Evolutionary conservation across 2,888 invertebrate species (phyloP), one percentile per base, ranked within the genome.

Genomic region (Drosophila seclusa): DNA sequence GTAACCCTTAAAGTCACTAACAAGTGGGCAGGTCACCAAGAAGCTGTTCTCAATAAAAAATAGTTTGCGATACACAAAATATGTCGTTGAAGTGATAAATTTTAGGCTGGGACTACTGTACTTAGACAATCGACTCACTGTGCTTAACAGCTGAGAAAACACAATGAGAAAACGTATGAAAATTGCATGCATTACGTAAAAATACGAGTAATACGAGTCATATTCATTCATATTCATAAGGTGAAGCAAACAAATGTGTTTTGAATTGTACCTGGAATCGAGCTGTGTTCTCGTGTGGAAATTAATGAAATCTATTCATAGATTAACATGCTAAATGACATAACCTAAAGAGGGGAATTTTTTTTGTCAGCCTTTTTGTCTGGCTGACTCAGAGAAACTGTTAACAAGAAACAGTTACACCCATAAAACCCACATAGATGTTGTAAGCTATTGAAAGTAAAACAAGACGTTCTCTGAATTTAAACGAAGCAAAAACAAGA

Each of bases 191-290:
- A 42, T 34, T 40, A 53, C 36, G 58, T 27, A 24, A 54, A 40
- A 60, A 55, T 42, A 24, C 53, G 18, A 27, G 27, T 55, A 60
- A 72, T 61, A n/a, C n/a, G 61, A 60, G 27, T 54, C 34, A 24
- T 54, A 54, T 31, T 50, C 52, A 32, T 50, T 27, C 16, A 27
- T 38, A 38, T 45, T 45, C 29, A 52, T 6, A 18, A 27, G 54
- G 18, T 18, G 34, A 18, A 16, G 11, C 18, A 54, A 34, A 13
- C 54, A 27, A 36, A 54, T 18, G 34, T 2, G 34, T 18, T 54
- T 36, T 18, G 10, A 16, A 54, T 54, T 36, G 18, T 36, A 27
- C 18, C 31, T 50, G 32, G n/a, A 11, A 16, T 29, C 4, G 29
- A 29, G n/a, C 1, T 32, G 42, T n/a, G 42, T n/a, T 24, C 8